Evolutionary conservation across 2,888 invertebrate genomes (phyloP).

Genomic region (Atherix ibis): DNA sequence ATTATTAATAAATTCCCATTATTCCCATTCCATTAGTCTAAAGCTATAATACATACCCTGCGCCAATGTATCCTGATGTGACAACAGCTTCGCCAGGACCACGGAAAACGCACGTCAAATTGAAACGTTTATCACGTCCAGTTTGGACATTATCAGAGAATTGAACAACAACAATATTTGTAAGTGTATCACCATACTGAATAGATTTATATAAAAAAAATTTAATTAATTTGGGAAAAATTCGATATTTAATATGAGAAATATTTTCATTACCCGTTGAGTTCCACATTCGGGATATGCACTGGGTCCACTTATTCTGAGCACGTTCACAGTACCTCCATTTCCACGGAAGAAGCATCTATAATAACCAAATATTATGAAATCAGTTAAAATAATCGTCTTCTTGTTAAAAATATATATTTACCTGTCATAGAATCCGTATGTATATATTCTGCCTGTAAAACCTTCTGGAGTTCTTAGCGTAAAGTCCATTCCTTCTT

Average conservation of each 20-base stretch:
- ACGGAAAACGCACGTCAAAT: slow-evolving; percentile 79
- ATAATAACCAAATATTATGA: slow-evolving; percentile 3
- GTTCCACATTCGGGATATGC: slow-evolving; percentile 92
- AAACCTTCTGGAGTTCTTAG: slow-evolving; percentile 77
- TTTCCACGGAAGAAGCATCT: slow-evolving; percentile 82
- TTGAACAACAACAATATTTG: slow-evolving; percentile 85
- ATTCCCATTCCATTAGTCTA: too few relatives aligned
- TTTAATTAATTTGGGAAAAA: slow-evolving; percentile 5
- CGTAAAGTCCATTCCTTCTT: slow-evolving; percentile 90
- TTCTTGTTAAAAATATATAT: not conserved
- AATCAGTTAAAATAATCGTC: not conserved
- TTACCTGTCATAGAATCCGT: slow-evolving; percentile 67
- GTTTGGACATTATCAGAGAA: slow-evolving; percentile 89
- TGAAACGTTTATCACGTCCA: slow-evolving; percentile 76
- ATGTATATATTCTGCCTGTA: slow-evolving; percentile 78
- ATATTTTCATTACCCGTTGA: slow-evolving; percentile 43
- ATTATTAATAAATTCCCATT: too few relatives aligned
- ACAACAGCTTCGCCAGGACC: slow-evolving; percentile 88
- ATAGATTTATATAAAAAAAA: slow-evolving; percentile 10
- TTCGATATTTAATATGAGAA: slow-evolving; percentile 3
- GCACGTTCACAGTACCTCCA: slow-evolving; percentile 66
- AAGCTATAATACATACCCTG: slow-evolving; percentile 56
- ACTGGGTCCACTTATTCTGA: slow-evolving; percentile 75
- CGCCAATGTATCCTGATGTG: slow-evolving; percentile 82
- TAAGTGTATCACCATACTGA: slow-evolving; percentile 85